These are phyloP conservation scores for Philhelius pedissequus DNA, from an alignment of 2,888 invertebrate species.

Conservation along the genomic window DNA sequence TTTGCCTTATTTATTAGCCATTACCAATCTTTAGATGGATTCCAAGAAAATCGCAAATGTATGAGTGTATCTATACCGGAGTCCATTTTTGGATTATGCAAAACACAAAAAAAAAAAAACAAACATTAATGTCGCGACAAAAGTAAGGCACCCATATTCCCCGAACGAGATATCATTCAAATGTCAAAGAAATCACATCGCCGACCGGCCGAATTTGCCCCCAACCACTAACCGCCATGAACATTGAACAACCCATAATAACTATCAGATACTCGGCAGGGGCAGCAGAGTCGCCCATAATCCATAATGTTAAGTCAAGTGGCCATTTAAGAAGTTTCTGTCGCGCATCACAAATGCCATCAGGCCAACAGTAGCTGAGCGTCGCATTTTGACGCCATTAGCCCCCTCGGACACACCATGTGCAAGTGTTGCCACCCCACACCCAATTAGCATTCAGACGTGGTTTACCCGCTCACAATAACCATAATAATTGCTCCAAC, in stretches of 20 bases:
- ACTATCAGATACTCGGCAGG: background rate
- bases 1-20: slow-evolving; percentile 7
- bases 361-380: slow-evolving; percentile 61
- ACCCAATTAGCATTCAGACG: slow-evolving; percentile 63
- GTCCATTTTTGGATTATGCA: slow-evolving; percentile 43
- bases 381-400: slow-evolving; percentile 67
- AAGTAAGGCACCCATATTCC: slow-evolving; percentile 33
- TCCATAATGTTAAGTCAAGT: slow-evolving; percentile 66
- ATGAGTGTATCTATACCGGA: background rate
- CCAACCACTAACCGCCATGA: background rate
- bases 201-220: background rate
- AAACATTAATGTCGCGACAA: slow-evolving; percentile 54
- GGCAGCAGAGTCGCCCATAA: slow-evolving; percentile 41
- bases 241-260: background rate
- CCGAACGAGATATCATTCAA: slow-evolving; percentile 40
- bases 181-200: slow-evolving; percentile 51
- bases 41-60: background rate
- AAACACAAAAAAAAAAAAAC: slow-evolving; percentile 21
- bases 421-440: slow-evolving; percentile 63
- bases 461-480: slow-evolving; percentile 54
- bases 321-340: slow-evolving; percentile 58
- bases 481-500: slow-evolving; percentile 63
- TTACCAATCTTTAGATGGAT: background rate
- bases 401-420: slow-evolving; percentile 59
- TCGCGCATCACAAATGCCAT: slow-evolving; percentile 63